These are phyloP conservation scores for Diploptera punctata DNA, from an alignment of 2,888 invertebrate genomes.

Conservation along the genomic window DNA sequence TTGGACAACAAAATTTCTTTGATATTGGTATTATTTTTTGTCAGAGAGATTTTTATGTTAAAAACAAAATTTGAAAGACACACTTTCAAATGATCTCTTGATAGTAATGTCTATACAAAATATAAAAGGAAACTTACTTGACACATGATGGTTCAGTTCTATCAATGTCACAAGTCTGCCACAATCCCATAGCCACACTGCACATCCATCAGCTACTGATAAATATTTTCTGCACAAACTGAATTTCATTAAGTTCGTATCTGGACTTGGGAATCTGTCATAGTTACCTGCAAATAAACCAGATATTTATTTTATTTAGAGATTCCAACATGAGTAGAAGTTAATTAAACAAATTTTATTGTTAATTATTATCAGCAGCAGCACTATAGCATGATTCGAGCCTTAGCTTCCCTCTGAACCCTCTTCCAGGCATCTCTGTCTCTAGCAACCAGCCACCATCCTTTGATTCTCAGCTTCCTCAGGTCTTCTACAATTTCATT, in stretches of 20 bases:
- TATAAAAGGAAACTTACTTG: neutral
- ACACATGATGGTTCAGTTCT: neutral
- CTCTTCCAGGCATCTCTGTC: no score
- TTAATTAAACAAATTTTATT: neutral
- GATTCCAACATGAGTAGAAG: neutral
- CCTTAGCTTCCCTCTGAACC: no score
- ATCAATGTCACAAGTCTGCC: neutral
- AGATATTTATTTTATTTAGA: neutral
- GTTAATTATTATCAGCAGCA: no score
- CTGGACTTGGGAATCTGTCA: neutral
- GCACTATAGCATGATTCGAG: no score
- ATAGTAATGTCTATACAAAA: no score
- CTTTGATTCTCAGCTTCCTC: no score
- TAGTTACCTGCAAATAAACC: neutral
- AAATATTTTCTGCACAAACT: neutral
- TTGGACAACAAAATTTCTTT: no score
- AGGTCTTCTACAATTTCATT: neutral
- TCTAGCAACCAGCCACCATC: no score
- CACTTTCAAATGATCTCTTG: no score
- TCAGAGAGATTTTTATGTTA: no score
- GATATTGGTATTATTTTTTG: no score
- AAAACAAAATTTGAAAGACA: no score
- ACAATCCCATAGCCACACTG: neutral
- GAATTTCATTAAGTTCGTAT: neutral
- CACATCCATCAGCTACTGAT: neutral